phyloP scores from a whole-genome alignment of 2,113 vertebrate genomes.

The Willisornis vidua region DNA sequence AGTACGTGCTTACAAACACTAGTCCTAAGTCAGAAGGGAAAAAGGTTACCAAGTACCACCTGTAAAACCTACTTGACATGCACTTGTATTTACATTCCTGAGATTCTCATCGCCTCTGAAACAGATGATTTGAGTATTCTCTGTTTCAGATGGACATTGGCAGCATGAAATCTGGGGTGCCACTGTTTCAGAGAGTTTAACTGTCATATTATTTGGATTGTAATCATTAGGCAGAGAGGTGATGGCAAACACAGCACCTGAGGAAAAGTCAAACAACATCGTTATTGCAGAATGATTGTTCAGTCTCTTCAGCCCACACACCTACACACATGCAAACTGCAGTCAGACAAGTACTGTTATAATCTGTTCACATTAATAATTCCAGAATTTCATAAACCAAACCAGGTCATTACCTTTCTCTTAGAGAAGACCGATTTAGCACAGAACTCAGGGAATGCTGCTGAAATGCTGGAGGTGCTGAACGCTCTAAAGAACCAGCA shows the following conservation, averaged over 20 bases:
- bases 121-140: neutral
- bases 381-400: neutral
- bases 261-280: neutral
- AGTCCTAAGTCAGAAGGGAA: neutral
- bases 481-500: constrained; percentile 34
- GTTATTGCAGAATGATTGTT: neutral
- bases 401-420: constrained; percentile 82
- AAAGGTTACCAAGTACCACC: neutral
- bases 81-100: neutral
- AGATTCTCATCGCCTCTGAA: neutral
- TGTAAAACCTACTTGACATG: neutral
- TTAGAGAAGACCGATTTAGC: constrained; percentile 80
- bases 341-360: neutral
- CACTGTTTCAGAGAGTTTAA: neutral
- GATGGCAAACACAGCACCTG: neutral
- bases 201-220: neutral
- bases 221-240: neutral
- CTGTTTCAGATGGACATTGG: neutral
- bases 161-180: neutral
- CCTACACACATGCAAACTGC: neutral
- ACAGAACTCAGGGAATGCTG: constrained; percentile 74
- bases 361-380: neutral
- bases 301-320: neutral
- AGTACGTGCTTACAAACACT: neutral
- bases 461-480: constrained; percentile 61